Base-by-base conservation (phyloP, 2,888 invertebrate genomes). In the Tricholauxania praeusta region DNA sequence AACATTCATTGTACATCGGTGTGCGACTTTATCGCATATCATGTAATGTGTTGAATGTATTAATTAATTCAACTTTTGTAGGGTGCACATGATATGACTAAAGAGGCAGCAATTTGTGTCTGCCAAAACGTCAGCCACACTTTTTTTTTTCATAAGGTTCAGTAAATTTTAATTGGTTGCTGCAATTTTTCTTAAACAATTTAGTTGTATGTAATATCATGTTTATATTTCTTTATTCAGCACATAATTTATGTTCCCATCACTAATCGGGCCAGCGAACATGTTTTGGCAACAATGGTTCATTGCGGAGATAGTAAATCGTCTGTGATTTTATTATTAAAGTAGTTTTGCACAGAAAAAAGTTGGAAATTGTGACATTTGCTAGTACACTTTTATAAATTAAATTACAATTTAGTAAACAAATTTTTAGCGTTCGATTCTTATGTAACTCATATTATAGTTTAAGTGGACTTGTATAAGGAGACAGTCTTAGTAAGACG, bases 131-230 rank as follows among this genome's bases (percentile, higher is more conserved):
- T 80, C 79, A 79, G 78, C 66, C 62, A 62, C 55, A 71, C 60
- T 2, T 28, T 28, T 60, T 60, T 22, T 60, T 55, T 59, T 28
- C 74, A 72, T 73, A 76, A 71, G 84, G 86, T 85, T 86, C 85
- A 84, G 80, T 83, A 82, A 81, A 82, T 84, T 85, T 85, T 86
- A 86, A 86, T 86, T 86, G 84, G 84, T 78, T 77, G 79, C 69
- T 69, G 73, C 64, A 49, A 48, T 48, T 55, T 64, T 68, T 6
- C 59, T 19, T 32, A 17, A 52, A 32, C 60, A 60, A 71, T 72
- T 57, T 71, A 66, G 70, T 67, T n/a, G 72, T 63, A 53, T n/a
- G 72, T 63, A 53, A 32, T 63, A 52, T 22, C 12, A 52, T 69
- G n/a, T 14, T 53, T 64, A 52, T 53, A 8, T 65, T 62, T 55